Conservation (phyloP, 1,140 invertebrate species). For the Aphelinus certus region DNA sequence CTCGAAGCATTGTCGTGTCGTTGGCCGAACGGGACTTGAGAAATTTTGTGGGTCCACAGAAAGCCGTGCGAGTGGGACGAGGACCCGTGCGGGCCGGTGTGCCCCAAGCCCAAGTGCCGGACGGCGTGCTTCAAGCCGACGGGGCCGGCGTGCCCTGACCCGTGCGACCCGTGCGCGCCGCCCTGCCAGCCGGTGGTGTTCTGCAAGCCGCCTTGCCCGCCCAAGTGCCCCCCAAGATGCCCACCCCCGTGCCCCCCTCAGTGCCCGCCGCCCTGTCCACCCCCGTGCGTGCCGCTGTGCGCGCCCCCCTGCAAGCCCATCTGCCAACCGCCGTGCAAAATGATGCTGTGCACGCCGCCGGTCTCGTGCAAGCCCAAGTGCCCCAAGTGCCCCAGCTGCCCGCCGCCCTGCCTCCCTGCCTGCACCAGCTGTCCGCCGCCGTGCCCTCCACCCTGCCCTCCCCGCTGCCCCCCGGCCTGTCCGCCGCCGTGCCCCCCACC, state of each 20-base stretch:
- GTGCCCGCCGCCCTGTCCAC: neutral
- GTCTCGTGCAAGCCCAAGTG: neutral
- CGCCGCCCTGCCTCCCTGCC: neutral
- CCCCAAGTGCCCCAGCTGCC: neutral
- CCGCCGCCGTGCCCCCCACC: neutral
- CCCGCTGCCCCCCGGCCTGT: neutral
- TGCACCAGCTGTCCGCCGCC: neutral
- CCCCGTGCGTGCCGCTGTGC: conserved; percentile 32
- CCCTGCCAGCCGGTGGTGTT: neutral
- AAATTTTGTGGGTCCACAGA: conserved; percentile 37
- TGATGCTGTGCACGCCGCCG: neutral
- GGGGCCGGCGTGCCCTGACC: neutral
- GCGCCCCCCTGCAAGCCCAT: conserved; percentile 24
- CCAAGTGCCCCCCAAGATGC: neutral
- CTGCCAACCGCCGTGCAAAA: conserved; percentile 8
- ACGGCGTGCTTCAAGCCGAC: conserved; percentile 8
- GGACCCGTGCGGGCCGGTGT: conserved; percentile 37
- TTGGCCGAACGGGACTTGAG: neutral
- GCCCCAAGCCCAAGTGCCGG: conserved; percentile 31
- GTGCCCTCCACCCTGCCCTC: conserved; percentile 3
- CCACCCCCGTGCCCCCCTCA: conserved; percentile 1
- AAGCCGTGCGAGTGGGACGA: conserved; percentile 64
- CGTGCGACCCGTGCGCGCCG: neutral
- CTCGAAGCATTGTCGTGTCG: neutral
- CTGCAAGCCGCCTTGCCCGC: conserved; percentile 11